Evolutionary conservation across 2,113 vertebrate genomes (phyloP).

Genomic region (Rhea pennata): DNA sequence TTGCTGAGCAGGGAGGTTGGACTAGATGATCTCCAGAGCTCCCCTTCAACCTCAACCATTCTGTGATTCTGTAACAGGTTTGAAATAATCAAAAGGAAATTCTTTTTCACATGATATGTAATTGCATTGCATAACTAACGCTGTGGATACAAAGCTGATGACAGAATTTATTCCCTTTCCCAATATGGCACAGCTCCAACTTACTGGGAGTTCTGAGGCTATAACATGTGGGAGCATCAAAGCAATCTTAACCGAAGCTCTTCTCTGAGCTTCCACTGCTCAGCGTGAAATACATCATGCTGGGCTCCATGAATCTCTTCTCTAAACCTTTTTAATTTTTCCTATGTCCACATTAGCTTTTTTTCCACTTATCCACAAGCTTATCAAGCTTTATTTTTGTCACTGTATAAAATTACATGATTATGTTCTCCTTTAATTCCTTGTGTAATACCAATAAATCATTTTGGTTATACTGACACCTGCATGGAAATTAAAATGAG

Average conservation of each 20-base stretch:
- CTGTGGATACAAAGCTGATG: not conserved
- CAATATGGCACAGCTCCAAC: not conserved
- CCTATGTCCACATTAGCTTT: not conserved
- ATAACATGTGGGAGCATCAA: too few relatives aligned
- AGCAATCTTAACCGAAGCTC: too few relatives aligned
- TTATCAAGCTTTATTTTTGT: not conserved
- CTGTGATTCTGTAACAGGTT: not conserved
- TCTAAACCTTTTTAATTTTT: not conserved
- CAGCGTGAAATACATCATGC: too few relatives aligned
- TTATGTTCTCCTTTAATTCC: not conserved
- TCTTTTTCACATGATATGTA: not conserved
- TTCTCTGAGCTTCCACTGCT: too few relatives aligned
- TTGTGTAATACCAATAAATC: not conserved
- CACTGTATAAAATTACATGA: not conserved
- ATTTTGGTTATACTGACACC: not conserved
- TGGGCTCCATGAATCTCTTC: too few relatives aligned
- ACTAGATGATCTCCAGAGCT: too few relatives aligned
- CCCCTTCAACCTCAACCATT: too few relatives aligned
- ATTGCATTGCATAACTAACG: not conserved
- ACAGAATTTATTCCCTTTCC: not conserved
- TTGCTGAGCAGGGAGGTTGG: too few relatives aligned
- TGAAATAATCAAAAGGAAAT: not conserved
- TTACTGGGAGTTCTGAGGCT: not conserved
- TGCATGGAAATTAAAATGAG: not conserved
- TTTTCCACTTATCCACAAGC: not conserved